Percentiles rank a stretch among this genome's conserved stretches.
These are phyloP conservation scores for Tinea trinotella DNA, from an alignment of 2,888 invertebrate genomes.

Conservation along the genomic window DNA sequence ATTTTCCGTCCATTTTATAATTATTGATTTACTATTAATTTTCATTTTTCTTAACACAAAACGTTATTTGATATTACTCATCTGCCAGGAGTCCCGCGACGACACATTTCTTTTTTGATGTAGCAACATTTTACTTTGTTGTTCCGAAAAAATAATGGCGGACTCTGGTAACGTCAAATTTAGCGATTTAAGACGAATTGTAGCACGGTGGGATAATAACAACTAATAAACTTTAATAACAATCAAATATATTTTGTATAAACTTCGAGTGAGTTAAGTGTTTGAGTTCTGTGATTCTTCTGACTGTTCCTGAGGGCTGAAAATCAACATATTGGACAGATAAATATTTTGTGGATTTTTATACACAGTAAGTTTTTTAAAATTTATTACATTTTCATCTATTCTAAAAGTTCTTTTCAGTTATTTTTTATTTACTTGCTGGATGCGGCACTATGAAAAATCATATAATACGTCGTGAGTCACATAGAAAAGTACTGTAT, in stretches of 20 bases:
- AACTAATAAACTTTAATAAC: neutral
- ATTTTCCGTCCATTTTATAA: no score
- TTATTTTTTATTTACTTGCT: neutral
- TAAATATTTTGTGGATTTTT: slow-evolving; percentile 13
- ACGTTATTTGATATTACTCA: no score
- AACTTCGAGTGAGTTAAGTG: slow-evolving; percentile 34
- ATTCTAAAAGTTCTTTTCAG: neutral
- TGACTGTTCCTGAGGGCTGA: slow-evolving; percentile 31
- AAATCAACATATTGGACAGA: slow-evolving; percentile 20
- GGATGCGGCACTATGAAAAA: neutral
- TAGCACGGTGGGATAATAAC: neutral
- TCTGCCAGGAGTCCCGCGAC: no score
- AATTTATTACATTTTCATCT: neutral
- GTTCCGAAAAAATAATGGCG: slow-evolving; percentile 60
- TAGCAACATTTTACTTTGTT: slow-evolving; percentile 54
- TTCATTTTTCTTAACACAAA: no score
- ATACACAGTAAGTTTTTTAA: neutral
- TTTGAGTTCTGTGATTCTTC: slow-evolving; percentile 38
- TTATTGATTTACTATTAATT: no score
- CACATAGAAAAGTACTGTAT: neutral
- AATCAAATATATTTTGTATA: slow-evolving; percentile 61
- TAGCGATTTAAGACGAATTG: neutral
- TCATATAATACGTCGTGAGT: neutral
- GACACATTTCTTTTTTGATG: no score
- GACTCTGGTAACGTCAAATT: slow-evolving; percentile 28